phyloP scores from a whole-genome alignment of 2,888 invertebrate genomes.

The Acrobasis consociella region DNA sequence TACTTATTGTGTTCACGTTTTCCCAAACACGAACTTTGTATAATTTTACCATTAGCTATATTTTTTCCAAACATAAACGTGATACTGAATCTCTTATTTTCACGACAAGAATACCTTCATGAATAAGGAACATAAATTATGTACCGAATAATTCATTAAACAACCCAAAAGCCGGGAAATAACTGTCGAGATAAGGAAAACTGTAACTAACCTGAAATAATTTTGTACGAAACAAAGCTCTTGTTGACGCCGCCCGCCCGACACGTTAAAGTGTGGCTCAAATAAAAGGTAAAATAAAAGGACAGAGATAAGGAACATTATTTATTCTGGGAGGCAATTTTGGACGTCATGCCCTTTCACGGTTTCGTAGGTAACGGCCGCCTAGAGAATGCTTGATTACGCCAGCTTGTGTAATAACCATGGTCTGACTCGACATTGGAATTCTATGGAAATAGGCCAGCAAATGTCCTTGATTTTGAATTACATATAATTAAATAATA shows the following conservation, averaged over 20 bases:
- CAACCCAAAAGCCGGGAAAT: constrained; percentile 8
- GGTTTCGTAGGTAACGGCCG: constrained; percentile 22
- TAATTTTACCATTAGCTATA: too few relatives aligned
- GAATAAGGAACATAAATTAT: background rate
- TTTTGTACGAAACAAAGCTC: constrained; percentile 41
- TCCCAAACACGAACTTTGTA: too few relatives aligned
- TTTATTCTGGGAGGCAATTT: constrained; percentile 56
- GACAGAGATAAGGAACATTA: constrained; percentile 48
- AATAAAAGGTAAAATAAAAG: constrained; percentile 51
- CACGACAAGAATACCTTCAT: background rate
- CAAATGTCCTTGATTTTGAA: too few relatives aligned
- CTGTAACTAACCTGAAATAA: constrained; percentile 21
- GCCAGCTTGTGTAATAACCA: background rate
- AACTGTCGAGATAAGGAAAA: constrained; percentile 13
- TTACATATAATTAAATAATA: too few relatives aligned
- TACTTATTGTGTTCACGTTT: too few relatives aligned
- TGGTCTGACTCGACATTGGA: background rate
- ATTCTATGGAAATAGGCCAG: too few relatives aligned
- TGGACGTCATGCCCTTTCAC: constrained; percentile 32
- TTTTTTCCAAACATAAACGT: too few relatives aligned
- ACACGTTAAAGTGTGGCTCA: constrained; percentile 39
- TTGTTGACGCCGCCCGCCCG: constrained; percentile 49
- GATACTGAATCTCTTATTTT: background rate
- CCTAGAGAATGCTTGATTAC: constrained; percentile 10
- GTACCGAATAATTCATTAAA: constrained; percentile 14